Base-by-base conservation (phyloP, 2,888 invertebrate genomes). In the Malacosoma neustria region DNA sequence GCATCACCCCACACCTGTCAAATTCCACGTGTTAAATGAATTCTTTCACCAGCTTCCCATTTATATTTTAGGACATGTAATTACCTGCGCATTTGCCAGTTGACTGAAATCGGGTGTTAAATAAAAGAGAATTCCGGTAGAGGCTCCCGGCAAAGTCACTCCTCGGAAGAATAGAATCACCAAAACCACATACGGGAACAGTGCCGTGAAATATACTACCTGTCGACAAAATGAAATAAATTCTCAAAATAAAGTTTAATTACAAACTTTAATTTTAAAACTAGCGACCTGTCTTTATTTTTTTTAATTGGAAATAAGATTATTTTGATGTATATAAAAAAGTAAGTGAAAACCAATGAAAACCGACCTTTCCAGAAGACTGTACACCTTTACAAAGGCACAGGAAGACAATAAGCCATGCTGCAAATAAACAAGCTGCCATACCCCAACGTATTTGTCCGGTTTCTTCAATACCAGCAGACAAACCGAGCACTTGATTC, bases 331-430 rank as follows among this genome's bases (percentile, higher is more conserved):
- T n/a, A n/a, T n/a, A n/a, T n/a, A n/a, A n/a, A n/a, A n/a, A n/a
- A n/a, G n/a, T n/a, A n/a, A n/a, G n/a, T n/a, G n/a, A n/a, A n/a
- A n/a, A n/a, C n/a, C n/a, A n/a, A n/a, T n/a, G n/a, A n/a, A 32
- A 37, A 46, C 57, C 43, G 49, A 82, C 88, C 85, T 93, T 93
- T 52, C 93, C 93, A 12, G 93, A 92, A 41, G 92, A 92, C 69
- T 93, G 92, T 7, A 93, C 92, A 15, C 93, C 93, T 74, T 93
- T 93, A 72, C 92, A 92, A 31, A 93, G 86, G 55, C 93, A 93
- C 32, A 93, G 82, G 58, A 93, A 93, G 13, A 93, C 92, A 46
- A 93, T 92, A 37, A 90, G 62, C 95, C 95, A 95, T 38, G 94
- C 93, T 37, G 91, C 80, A 1, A 94, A 80, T 7, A 95, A 86